Evolutionary conservation across 2,797 vertebrate genomes (phyloP), one percentile per base, ranked within the genome.

Genomic region (Sphenopsis melanotis): DNA sequence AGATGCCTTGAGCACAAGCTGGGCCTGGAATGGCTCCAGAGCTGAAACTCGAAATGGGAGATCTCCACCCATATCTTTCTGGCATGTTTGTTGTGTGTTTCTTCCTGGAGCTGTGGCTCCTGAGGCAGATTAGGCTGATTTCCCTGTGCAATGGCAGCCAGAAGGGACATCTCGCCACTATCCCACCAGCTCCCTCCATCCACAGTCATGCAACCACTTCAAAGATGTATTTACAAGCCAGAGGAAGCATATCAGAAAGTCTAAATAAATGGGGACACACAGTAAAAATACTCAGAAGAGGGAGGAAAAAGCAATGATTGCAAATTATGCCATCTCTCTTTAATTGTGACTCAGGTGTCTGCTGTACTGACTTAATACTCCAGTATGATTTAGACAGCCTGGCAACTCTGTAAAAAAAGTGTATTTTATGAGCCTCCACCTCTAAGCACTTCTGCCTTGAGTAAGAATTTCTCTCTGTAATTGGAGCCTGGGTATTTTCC

Each of bases 381-480:
- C 61, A 42, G 23, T 52, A 41, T 14, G 22, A 44, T 63, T 75
- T 63, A 60, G 61, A 52, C 49, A 63, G 32, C 32, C 29, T 75
- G 87, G 53, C 69, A 92, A 8, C 44, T 61, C 60, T 68, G 17
- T 66, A 88, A 34, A 63, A n/a, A 55, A 52, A 77, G 44, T 23
- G 9, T 70, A 93, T 90, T 94, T 94, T 81, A 78, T 2, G 13
- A 69, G 47, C 55, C 39, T 82, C 47, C 0, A 2, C 42, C 37
- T 50, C 30, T 57, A 41, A 83, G 50, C n/a, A 63, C 5, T 88
- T 83, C 37, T 64, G 79, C 44, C 86, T 81, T 41, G 15, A 75
- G n/a, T 75, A 63, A 81, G 61, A 78, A 30, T 89, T 89, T n/a
- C n/a, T 72, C 17, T 56, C 56, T 83, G 65, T 86, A 90, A 87